Evolutionary conservation across 2,888 invertebrate genomes (phyloP).

Genomic region (Nymphalis polychloros): DNA sequence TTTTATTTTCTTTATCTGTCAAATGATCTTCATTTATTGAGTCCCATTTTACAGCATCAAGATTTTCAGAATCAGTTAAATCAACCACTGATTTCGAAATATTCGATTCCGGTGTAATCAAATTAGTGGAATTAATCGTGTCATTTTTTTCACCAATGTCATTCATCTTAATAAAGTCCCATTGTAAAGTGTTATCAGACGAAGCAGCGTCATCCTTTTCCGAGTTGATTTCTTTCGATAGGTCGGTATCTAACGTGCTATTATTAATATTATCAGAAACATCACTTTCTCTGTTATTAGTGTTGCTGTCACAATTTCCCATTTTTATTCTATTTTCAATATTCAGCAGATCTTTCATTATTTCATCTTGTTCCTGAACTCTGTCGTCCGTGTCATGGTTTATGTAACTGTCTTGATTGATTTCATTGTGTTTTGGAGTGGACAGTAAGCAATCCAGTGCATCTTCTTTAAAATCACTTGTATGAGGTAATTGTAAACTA

Average conservation of each 20-base stretch:
- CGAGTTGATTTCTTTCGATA: conserved; percentile 22
- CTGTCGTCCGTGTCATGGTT: conserved; percentile 54
- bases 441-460: conserved; percentile 70
- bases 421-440: conserved; percentile 60
- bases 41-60: conserved; percentile 52
- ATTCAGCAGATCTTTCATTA: conserved; percentile 74
- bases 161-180: conserved; percentile 37
- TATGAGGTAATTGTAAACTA: conserved; percentile 64
- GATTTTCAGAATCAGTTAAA: conserved; percentile 51
- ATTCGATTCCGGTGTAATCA: conserved; percentile 40
- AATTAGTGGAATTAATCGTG: conserved; percentile 1
- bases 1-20: conserved; percentile 52
- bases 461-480: conserved; percentile 68
- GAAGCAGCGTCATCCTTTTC: conserved; percentile 16
- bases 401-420: conserved; percentile 52
- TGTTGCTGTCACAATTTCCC: conserved; percentile 45
- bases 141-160: conserved; percentile 16
- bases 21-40: conserved; percentile 47
- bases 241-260: conserved; percentile 22
- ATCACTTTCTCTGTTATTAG: conserved; percentile 44
- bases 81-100: conserved; percentile 54
- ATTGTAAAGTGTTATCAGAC: conserved; percentile 37
- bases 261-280: conserved; percentile 37
- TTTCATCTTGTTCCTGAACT: conserved; percentile 67
- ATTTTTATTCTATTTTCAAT: conserved; percentile 68